Base-by-base conservation (phyloP, 1,140 invertebrate species). In the Leptinotarsa lineolata region DNA sequence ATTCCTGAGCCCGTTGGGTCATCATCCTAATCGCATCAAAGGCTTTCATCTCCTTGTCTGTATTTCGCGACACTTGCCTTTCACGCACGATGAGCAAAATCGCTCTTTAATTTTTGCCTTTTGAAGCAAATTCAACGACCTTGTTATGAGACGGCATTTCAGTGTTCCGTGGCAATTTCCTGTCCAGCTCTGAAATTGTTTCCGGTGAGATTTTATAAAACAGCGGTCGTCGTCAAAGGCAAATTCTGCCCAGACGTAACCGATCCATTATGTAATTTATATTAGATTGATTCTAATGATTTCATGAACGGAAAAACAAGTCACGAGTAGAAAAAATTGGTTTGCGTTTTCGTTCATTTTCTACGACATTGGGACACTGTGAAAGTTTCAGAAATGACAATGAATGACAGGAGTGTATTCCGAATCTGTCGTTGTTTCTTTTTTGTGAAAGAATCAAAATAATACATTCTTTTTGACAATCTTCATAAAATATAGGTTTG, bases 151-250 rank as follows among this genome's bases (percentile, higher is more conserved):
- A 54, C 48, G 48, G 2, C 16, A 54, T 54, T 54, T 54, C 48
- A 54, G 15, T 54, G 48, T 54, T 54, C 48, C 48, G n/a, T 54
- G 48, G 15, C 48, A 54, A 54, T 54, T 54, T 54, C 48, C 48
- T 54, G 48, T 54, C 48, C 48, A 18, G 48, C 48, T 54, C 15
- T 15, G 48, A 54, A 54, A 54, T 54, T 54, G 48, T 54, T 54
- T 54, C 48, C 48, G 48, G 48, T 54, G 48, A 54, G 48, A 18
- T 54, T 54, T 54, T 18, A 54, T 54, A 16, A 18, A 15, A 8
- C 12, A 15, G 48, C n/a, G 48, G 48, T 18, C 48, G 16, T 54
- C 48, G n/a, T 54, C 1, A 13, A 54, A 54, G 5, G 48, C 48
- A 54, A 54, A 54, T 16, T 54, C 48, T 54, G 48, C 4, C 16